Conservation (phyloP, 2,888 invertebrate genomes). For the Leptopilina myrica region DNA sequence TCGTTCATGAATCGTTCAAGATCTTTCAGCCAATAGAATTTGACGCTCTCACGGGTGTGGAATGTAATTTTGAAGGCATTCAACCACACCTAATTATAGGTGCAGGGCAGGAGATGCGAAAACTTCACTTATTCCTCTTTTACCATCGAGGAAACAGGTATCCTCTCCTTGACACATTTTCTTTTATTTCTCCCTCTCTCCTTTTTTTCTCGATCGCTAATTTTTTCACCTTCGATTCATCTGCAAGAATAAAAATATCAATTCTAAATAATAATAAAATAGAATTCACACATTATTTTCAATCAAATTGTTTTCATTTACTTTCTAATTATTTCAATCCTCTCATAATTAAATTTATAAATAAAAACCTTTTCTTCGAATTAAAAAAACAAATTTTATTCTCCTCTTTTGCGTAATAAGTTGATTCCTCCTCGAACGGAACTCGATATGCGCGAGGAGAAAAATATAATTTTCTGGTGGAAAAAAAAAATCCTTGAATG, state of each 20-base stretch:
- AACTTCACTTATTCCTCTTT: not conserved
- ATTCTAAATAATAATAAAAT: not conserved
- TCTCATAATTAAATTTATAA: not conserved
- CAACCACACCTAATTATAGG: constrained; percentile 36
- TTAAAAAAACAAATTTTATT: not conserved
- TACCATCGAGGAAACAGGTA: constrained; percentile 27
- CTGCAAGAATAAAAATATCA: constrained; percentile 1
- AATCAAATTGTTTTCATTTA: not conserved
- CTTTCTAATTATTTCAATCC: not conserved
- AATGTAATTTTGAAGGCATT: constrained; percentile 51
- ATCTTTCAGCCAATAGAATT: constrained; percentile 48
- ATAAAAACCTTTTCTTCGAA: too few species aligned
- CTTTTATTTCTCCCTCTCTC: not conserved
- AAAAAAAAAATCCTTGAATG: constrained; percentile 1
- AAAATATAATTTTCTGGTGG: not conserved
- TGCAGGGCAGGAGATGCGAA: constrained; percentile 34
- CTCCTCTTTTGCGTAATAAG: not conserved
- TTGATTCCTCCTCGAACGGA: not conserved
- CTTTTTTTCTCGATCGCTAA: not conserved
- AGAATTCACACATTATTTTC: not conserved
- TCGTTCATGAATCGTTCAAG: constrained; percentile 53
- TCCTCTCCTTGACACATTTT: constrained; percentile 34
- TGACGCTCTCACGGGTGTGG: constrained; percentile 54
- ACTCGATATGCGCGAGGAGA: not conserved
- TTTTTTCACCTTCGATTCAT: constrained; percentile 15